phyloP scores from a whole-genome alignment of 2,113 vertebrate species.

The Porphyrio hochstetteri region DNA sequence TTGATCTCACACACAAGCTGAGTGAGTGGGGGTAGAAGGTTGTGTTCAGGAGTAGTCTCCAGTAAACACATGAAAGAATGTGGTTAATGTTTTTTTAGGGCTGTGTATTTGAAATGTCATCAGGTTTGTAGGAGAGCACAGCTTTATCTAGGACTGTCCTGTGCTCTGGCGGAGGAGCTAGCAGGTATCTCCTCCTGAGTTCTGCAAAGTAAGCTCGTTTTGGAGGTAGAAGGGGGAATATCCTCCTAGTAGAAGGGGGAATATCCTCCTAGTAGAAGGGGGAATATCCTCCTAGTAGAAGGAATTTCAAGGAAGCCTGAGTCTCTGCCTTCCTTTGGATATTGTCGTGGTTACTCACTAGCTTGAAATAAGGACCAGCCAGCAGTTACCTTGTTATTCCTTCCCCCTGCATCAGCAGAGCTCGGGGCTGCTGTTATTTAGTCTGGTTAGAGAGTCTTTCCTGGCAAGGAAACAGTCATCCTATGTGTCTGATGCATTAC shows the following conservation, averaged over 20 bases:
- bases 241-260: accelerated
- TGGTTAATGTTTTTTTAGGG: not conserved
- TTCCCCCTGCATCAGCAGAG: accelerated
- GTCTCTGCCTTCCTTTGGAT: not conserved
- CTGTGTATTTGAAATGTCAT: not conserved
- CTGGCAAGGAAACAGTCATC: not conserved
- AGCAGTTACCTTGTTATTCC: not conserved
- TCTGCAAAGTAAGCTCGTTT: not conserved
- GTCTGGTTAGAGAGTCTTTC: not conserved
- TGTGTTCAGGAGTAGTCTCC: not conserved
- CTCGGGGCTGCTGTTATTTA: not conserved
- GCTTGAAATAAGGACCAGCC: not conserved
- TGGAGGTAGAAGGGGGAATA: not conserved
- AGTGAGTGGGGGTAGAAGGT: not conserved
- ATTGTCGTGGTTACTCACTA: accelerated
- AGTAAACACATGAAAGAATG: not conserved
- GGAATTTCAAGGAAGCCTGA: not conserved
- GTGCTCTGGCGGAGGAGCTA: not conserved
- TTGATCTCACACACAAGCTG: accelerated
- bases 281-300: accelerated
- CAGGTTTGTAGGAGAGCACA: not conserved
- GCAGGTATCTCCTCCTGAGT: not conserved
- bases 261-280: too few species aligned
- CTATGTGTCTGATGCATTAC: accelerated
- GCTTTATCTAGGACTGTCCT: accelerated